Base-by-base conservation (phyloP, 2,113 vertebrate species). In the Pagrus major region DNA sequence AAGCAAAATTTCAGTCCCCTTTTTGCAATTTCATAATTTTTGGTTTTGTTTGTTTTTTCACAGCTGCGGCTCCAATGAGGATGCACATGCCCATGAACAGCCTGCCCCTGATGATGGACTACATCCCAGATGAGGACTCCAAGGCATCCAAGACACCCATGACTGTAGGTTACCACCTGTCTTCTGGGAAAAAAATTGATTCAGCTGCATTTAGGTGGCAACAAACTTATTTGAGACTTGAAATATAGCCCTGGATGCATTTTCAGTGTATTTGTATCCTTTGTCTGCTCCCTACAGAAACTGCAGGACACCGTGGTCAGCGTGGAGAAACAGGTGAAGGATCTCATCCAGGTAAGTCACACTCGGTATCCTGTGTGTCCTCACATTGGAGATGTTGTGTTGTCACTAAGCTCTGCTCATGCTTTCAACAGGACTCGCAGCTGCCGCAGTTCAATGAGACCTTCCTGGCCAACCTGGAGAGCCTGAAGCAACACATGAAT, bases 301-400 rank as follows among this genome's bases (percentile, higher is more conserved):
- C 8, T 90, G 35, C 1, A 92, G 86, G 65, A 84, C 4, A 33
- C 58, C 39, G 90, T 93, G 0, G 70, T 83, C 0, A 96, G 93
- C 79, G 93, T 96, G 0, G 91, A 96, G 93, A 94, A 96, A 35
- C 94, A 96, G 3, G 95, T 97, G 87, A 96, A 94, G 87, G 94
- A 95, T 12, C 41, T 96, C 67, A 89, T 97, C 47, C 86, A 94
- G 96, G 97, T 97, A 90, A 91, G 93, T 54, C 15, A 8, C 11
- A 10, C 60, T 66, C n/a, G 0, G 18, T 20, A 5, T 12, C 8
- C 2, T 15, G 2, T 29, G n/a, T n/a, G 35, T 74, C 25, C 16
- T 58, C 16, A 20, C 11, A 0, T 23, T 18, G 27, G n/a, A 67
- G 7, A 25, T 47, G 20, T 42, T 41, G 42, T 15, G n/a, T 15